Percentiles rank a stretch among this genome's conserved stretches.
Conservation (phyloP, 2,888 invertebrate species). For the Synergus gifuensis region DNA sequence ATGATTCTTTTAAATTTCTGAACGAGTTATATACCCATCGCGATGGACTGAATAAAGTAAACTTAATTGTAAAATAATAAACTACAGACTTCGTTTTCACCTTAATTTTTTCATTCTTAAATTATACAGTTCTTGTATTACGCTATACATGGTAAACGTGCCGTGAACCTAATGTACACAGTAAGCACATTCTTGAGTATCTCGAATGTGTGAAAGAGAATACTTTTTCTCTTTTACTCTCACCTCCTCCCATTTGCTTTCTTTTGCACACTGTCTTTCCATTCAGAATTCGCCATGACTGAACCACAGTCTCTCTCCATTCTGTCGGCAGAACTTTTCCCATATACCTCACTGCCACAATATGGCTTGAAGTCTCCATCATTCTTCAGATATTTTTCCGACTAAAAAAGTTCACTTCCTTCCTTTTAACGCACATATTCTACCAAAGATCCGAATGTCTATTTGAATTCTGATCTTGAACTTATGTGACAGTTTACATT, state of each 20-base stretch:
- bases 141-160: slow-evolving; percentile 1
- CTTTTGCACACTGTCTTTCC: slow-evolving; percentile 60
- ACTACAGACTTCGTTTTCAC: background rate
- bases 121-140: background rate
- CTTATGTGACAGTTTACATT: background rate
- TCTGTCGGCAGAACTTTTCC: slow-evolving; percentile 63
- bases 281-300: slow-evolving; percentile 69
- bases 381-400: background rate
- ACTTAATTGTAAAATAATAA: slow-evolving; percentile 1
- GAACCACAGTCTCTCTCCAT: slow-evolving; percentile 65
- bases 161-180: background rate
- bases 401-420: background rate
- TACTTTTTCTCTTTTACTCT: slow-evolving; percentile 17
- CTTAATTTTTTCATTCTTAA: background rate
- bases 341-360: slow-evolving; percentile 49
- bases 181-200: slow-evolving; percentile 1
- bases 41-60: background rate
- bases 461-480: background rate
- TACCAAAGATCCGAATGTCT: too few species aligned
- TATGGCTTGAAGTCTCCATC: background rate
- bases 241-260: slow-evolving; percentile 39
- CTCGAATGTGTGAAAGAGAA: slow-evolving; percentile 7
- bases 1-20: too few species aligned
- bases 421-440: background rate
- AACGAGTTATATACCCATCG: background rate